Conservation (phyloP, 2,797 vertebrate species). For the Cryptoblepharus egeriae region DNA sequence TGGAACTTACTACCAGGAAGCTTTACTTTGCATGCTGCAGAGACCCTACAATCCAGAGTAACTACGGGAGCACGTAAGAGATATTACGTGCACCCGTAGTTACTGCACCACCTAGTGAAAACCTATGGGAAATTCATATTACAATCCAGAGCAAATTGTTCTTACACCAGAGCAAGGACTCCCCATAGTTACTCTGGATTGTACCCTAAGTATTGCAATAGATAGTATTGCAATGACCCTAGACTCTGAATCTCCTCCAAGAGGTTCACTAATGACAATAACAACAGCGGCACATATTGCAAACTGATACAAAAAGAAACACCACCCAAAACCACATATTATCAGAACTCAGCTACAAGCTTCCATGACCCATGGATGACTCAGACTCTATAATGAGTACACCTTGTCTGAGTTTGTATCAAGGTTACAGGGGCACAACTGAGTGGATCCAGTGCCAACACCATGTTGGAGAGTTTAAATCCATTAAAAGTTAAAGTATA, state of each 20-base stretch:
- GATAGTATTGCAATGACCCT: background rate
- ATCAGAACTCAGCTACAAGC: slow-evolving; percentile 46
- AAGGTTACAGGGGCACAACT: background rate
- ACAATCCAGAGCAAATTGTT: too few relatives aligned
- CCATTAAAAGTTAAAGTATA: background rate
- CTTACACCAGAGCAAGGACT: too few relatives aligned
- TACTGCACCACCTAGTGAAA: too few relatives aligned
- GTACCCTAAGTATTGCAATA: too few relatives aligned
- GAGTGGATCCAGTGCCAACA: background rate
- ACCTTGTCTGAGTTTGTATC: slow-evolving; percentile 42
- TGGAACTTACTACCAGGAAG: too few relatives aligned
- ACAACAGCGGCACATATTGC: background rate
- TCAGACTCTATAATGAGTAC: slow-evolving; percentile 26
- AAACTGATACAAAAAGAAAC: slow-evolving; percentile 22
- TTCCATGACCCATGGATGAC: slow-evolving; percentile 18
- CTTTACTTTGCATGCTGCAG: too few relatives aligned
- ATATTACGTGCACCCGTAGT: too few relatives aligned
- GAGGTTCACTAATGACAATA: background rate
- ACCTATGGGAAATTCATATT: too few relatives aligned
- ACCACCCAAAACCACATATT: background rate
- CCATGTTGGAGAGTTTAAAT: slow-evolving; percentile 41
- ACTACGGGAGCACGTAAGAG: too few relatives aligned
- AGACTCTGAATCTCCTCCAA: background rate
- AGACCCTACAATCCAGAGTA: too few relatives aligned
- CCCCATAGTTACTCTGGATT: too few relatives aligned